Evolutionary conservation across 1,140 invertebrate genomes (phyloP).

Genomic region (Drosophila kohkoa): DNA sequence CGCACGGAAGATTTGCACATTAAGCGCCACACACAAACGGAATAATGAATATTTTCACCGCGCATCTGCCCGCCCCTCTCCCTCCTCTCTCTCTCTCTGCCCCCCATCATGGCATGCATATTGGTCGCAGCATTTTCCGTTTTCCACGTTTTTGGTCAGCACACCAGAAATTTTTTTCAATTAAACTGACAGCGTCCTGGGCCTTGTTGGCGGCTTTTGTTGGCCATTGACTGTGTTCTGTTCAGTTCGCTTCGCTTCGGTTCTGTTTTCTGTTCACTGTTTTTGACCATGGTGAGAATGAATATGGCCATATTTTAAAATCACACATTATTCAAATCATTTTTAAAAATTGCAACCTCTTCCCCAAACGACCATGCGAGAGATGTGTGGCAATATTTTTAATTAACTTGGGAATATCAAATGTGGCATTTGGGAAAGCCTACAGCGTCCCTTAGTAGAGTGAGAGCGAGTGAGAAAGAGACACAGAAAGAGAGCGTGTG

Average conservation of each 20-base stretch:
- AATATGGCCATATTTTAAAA: constrained; percentile 74
- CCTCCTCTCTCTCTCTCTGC: not conserved
- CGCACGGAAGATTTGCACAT: constrained; percentile 82
- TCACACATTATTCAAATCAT: constrained; percentile 84
- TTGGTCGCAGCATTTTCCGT: constrained; percentile 41
- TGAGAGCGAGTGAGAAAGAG: not conserved
- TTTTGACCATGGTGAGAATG: constrained; percentile 37
- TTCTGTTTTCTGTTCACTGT: constrained; percentile 4
- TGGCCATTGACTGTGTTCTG: constrained; percentile 30
- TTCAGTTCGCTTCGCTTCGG: not conserved
- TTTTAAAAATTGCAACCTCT: constrained; percentile 61
- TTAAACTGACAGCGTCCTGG: constrained; percentile 71
- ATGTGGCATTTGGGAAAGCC: constrained; percentile 45
- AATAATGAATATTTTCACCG: constrained; percentile 80
- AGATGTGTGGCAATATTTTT: constrained; percentile 63
- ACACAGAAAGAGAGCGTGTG: too few relatives aligned
- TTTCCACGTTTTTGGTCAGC: constrained; percentile 45
- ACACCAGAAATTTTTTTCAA: constrained; percentile 65
- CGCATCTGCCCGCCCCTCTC: not conserved
- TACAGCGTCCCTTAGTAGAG: not conserved
- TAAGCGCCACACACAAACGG: constrained; percentile 78
- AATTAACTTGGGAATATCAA: constrained; percentile 80
- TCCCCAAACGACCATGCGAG: constrained; percentile 3
- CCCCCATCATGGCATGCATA: not conserved
- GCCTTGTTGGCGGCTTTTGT: constrained; percentile 51